These are phyloP conservation scores for Diprion similis DNA, from an alignment of 1,140 invertebrate genomes.

Conservation along the genomic window DNA sequence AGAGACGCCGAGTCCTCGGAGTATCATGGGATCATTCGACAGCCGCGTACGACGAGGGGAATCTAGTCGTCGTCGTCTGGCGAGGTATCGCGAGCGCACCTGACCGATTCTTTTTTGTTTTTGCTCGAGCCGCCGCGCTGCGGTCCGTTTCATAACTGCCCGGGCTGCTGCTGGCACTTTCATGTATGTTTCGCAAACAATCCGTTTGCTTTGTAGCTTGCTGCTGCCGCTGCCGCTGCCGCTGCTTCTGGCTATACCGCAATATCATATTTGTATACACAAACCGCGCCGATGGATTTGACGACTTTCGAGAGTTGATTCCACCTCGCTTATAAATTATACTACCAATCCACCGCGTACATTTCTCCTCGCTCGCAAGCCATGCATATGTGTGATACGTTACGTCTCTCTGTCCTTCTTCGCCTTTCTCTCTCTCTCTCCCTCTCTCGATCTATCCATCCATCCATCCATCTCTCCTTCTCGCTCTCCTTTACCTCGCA, in stretches of 20 bases:
- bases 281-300: not conserved
- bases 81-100: not conserved
- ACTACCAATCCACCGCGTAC: not conserved
- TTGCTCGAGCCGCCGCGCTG: slow-evolving; percentile 3
- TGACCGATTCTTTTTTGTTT: slow-evolving; percentile 8
- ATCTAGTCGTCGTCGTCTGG: too few relatives aligned
- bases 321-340: slow-evolving; percentile 2
- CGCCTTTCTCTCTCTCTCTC: slow-evolving; percentile 23
- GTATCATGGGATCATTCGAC: too few relatives aligned
- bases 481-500: slow-evolving; percentile 23
- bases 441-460: too few relatives aligned
- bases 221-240: not conserved
- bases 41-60: too few relatives aligned
- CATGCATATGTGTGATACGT: not conserved
- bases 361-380: too few relatives aligned
- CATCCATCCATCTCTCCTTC: too few relatives aligned
- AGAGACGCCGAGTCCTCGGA: too few relatives aligned
- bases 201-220: not conserved
- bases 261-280: not conserved
- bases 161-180: not conserved
- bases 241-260: not conserved
- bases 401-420: slow-evolving; percentile 19
- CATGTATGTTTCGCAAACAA: not conserved
- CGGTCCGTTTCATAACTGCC: slow-evolving; percentile 6
- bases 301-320: not conserved